Evolutionary conservation across 2,113 vertebrate genomes (phyloP), one percentile per base, ranked within the genome.

Genomic region (Cettia cetti): DNA sequence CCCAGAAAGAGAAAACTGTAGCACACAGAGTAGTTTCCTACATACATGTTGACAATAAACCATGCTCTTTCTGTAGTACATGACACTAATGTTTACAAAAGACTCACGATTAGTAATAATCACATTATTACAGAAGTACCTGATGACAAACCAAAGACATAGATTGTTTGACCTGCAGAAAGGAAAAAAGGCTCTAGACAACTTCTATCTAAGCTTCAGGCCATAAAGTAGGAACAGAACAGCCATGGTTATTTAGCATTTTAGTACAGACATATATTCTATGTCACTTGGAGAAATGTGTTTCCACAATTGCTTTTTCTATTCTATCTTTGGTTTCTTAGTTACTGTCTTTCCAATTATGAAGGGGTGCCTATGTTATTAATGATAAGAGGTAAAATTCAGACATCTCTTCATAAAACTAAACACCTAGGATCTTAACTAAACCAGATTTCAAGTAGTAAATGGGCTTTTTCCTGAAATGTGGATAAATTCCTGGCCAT

Each of bases 351-450:
- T 84, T 45, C 39, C 64, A 86, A 31, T 81, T 26, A 81, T 7
- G 27, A 1, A 1, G 50, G 47, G 2, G 6, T 63, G 35, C 3
- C 47, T 27, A n/a, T 0, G 1, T 63, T 50, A 84, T 12, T 61
- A 91, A 81, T 12, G 15, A 21, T 28, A 91, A 78, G 37, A 77
- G 14, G 9, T 31, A 74, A n/a, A 37, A 63, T 82, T 84, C n/a
- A 75, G 69, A 49, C 40, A 64, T 13, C 19, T 56, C 2, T 52
- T 57, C 47, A 54, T 35, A 82, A 63, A 89, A 54, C 13, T 23
- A 37, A 76, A 52, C 8, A 33, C 5, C 8, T 12, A 50, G 21
- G 10, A 63, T 21, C 14, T 86, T 50, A 47, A 78, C 26, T 37
- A 81, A 63, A 74, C 22, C 7, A 44, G 13, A 90, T 45, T 74